A percentile compares a stretch with the other conserved stretches of the same genome.
These are phyloP conservation scores for Tenodera sinensis DNA, from an alignment of 2,888 invertebrate species.

Conservation along the genomic window DNA sequence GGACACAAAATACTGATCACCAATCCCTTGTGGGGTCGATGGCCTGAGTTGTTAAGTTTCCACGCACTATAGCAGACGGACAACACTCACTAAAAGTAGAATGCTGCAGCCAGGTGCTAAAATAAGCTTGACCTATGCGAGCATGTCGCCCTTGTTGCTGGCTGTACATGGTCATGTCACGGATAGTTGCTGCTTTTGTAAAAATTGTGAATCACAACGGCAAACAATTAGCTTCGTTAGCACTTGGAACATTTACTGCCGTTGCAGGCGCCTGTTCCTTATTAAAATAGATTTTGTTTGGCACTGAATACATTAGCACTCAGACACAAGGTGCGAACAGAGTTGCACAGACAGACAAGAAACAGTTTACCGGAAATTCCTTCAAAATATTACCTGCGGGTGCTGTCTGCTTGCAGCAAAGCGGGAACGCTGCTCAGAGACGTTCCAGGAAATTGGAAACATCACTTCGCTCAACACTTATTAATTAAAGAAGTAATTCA, in stretches of 20 bases:
- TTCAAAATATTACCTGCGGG: too few species aligned
- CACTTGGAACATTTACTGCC: too few species aligned
- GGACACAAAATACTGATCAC: too few species aligned
- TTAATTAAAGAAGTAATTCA: too few species aligned
- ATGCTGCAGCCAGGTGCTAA: conserved; percentile 6
- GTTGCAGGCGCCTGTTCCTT: neutral
- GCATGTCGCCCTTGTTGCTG: neutral
- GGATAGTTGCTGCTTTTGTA: neutral
- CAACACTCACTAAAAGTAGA: conserved; percentile 7
- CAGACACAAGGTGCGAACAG: neutral
- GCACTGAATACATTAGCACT: too few species aligned
- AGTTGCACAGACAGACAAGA: neutral
- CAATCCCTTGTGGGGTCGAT: neutral
- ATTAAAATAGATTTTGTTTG: neutral
- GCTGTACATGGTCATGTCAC: neutral
- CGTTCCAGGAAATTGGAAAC: too few species aligned
- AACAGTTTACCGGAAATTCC: neutral
- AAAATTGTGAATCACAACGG: neutral
- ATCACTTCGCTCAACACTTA: too few species aligned
- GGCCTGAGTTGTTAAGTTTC: neutral
- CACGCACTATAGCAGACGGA: neutral
- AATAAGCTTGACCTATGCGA: conserved; percentile 14
- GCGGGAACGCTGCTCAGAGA: too few species aligned
- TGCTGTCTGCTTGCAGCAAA: too few species aligned
- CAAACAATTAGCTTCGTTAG: neutral